These are phyloP conservation scores for Plodia interpunctella DNA, from an alignment of 1,140 invertebrate genomes.

Conservation along the genomic window DNA sequence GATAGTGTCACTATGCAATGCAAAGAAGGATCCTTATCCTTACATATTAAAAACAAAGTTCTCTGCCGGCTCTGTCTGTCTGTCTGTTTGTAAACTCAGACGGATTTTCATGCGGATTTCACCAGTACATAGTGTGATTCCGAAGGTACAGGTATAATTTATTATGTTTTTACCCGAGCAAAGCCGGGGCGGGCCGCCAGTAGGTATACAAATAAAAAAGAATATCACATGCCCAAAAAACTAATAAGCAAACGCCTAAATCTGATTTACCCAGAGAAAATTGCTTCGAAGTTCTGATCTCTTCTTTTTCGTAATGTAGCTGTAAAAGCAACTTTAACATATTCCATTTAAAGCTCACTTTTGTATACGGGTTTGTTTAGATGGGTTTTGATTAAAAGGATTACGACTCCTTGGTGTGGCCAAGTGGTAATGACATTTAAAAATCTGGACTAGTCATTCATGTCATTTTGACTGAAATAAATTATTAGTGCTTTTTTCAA, in stretches of 20 bases:
- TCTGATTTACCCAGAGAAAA: conserved; percentile 20
- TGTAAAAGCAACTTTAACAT: conserved; percentile 8
- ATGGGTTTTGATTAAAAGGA: conserved; percentile 24
- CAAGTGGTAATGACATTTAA: not conserved
- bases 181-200: too few relatives aligned
- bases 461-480: not conserved
- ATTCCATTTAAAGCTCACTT: conserved; percentile 2
- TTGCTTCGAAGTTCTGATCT: conserved; percentile 14
- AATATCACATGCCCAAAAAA: not conserved
- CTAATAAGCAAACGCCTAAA: conserved; percentile 10
- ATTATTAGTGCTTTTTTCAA: not conserved
- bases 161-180: too few relatives aligned
- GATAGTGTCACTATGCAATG: too few relatives aligned
- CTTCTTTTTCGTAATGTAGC: not conserved
- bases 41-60: too few relatives aligned
- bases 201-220: not conserved
- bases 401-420: conserved; percentile 18
- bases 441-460: not conserved
- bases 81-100: too few relatives aligned
- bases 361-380: not conserved
- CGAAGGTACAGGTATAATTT: too few relatives aligned
- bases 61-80: too few relatives aligned
- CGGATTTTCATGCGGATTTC: too few relatives aligned
- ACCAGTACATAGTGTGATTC: too few relatives aligned
- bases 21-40: too few relatives aligned